Evolutionary conservation across 2,888 invertebrate species (phyloP).

Genomic region (Yponomeuta malinellus): DNA sequence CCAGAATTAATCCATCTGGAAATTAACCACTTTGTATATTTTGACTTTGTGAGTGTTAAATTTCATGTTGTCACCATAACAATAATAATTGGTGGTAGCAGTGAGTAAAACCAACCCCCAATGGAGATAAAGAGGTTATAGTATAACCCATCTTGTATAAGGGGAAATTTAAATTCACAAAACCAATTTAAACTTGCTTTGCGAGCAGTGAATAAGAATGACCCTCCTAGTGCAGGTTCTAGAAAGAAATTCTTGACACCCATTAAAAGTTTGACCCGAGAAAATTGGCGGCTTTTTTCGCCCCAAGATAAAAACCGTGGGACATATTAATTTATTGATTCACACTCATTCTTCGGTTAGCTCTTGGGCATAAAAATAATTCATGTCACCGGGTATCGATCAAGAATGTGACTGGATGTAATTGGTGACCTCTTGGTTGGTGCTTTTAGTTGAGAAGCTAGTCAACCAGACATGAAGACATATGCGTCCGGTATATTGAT

Average conservation of each 20-base stretch:
- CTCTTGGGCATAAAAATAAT: background rate
- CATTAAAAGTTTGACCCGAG: background rate
- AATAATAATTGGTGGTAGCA: no score
- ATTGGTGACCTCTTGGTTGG: background rate
- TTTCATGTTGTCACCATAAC: no score
- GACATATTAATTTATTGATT: background rate
- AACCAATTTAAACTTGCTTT: background rate
- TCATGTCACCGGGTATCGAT: background rate
- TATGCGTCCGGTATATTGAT: background rate
- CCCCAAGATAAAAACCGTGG: background rate
- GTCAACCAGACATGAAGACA: background rate
- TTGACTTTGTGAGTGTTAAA: no score
- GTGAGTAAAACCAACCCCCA: no score
- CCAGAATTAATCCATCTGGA: no score
- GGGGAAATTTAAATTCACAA: background rate
- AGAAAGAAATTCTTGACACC: background rate
- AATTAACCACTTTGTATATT: no score
- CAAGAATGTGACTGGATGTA: background rate
- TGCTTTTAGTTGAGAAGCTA: background rate
- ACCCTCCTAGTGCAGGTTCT: background rate
- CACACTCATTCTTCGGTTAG: background rate
- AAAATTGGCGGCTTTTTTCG: background rate
- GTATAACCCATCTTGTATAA: no score
- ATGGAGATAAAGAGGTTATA: no score
- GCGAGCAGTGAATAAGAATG: background rate